Percentiles rank a stretch among this genome's conserved stretches.
phyloP scores from a whole-genome alignment of 1,140 invertebrate genomes.

The Choristoneura fumiferana region DNA sequence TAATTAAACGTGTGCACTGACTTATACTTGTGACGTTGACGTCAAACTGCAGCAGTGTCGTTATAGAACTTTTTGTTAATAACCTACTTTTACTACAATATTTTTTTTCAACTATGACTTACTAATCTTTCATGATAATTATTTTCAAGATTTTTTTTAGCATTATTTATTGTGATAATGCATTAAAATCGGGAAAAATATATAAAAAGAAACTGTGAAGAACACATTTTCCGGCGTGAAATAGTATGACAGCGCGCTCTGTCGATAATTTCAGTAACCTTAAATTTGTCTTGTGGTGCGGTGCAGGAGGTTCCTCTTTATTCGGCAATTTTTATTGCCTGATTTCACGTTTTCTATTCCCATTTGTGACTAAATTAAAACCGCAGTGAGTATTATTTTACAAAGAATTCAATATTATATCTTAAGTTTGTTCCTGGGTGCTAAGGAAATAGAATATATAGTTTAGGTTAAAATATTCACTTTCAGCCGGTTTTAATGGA shows the following conservation, averaged over 20 bases:
- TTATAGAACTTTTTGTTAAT: neutral
- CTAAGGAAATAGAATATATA: slow-evolving; percentile 3
- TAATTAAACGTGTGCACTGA: slow-evolving; percentile 1
- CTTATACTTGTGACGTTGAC: slow-evolving; percentile 10
- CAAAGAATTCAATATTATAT: slow-evolving; percentile 7
- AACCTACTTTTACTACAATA: too few relatives aligned
- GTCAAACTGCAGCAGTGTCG: slow-evolving; percentile 12
- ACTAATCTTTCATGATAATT: too few relatives aligned
- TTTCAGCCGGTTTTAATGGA: slow-evolving; percentile 38
- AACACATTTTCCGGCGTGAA: slow-evolving; percentile 46
- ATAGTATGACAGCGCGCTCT: slow-evolving; percentile 44
- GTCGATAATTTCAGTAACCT: slow-evolving; percentile 33
- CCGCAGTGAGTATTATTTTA: slow-evolving; percentile 52
- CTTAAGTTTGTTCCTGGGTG: neutral
- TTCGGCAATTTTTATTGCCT: slow-evolving; percentile 44
- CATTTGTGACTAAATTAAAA: slow-evolving; percentile 54
- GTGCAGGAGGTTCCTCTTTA: slow-evolving; percentile 50
- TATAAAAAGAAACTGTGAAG: too few relatives aligned
- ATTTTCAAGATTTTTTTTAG: too few relatives aligned
- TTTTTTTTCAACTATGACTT: too few relatives aligned
- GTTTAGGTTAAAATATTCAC: slow-evolving; percentile 38
- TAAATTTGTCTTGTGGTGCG: slow-evolving; percentile 69
- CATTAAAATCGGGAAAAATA: too few relatives aligned
- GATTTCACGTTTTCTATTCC: slow-evolving; percentile 52
- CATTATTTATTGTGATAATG: too few relatives aligned